Conservation (phyloP, 2,113 vertebrate species). For the Hypocryptadius cinnamomeus region DNA sequence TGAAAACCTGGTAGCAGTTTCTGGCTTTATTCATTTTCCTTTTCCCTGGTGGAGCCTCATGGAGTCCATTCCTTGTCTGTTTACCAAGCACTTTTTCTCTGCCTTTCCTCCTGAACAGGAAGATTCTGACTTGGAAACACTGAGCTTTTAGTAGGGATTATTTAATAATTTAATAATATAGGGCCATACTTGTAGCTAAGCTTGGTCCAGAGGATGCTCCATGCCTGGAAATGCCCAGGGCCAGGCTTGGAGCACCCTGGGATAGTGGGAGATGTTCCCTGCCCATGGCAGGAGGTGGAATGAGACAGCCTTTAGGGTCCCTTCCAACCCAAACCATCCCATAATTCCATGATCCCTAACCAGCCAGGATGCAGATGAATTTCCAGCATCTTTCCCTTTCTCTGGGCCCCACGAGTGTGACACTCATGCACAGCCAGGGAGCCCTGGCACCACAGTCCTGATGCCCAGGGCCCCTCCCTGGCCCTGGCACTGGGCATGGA, state of each 20-base stretch:
- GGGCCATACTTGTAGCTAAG: no score
- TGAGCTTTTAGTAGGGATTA: background rate
- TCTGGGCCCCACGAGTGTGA: fast-evolving
- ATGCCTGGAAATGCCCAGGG: background rate
- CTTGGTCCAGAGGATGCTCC: background rate
- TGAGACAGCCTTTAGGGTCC: background rate
- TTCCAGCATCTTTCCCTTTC: background rate
- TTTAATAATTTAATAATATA: background rate
- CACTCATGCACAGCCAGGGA: background rate
- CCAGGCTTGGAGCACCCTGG: background rate
- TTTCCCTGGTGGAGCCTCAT: background rate
- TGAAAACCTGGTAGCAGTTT: background rate
- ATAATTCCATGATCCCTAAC: no score
- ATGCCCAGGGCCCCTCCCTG: background rate
- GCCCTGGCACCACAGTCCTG: background rate
- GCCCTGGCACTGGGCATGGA: background rate
- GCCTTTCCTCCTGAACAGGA: background rate
- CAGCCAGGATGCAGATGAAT: background rate
- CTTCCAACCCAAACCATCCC: background rate
- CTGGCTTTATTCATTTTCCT: background rate
- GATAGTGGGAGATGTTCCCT: background rate
- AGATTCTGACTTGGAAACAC: background rate
- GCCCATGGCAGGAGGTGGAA: background rate
- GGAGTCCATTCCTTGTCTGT: background rate
- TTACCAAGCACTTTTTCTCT: background rate